These are phyloP conservation scores for Dichetophora obliterata DNA, from an alignment of 2,888 invertebrate species.

Conservation along the genomic window DNA sequence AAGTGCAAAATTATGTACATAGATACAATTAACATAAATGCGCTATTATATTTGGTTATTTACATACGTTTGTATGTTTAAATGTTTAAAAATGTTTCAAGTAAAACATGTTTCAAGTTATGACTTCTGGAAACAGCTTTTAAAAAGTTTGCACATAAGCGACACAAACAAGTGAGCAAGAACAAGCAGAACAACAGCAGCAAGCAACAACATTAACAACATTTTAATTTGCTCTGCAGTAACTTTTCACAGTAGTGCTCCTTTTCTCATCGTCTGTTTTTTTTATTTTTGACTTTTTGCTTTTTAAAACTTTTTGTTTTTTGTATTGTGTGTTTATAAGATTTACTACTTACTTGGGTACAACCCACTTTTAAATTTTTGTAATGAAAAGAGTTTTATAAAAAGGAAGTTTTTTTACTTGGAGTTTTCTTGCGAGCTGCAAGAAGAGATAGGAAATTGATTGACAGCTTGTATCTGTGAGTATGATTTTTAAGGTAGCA, in stretches of 20 bases:
- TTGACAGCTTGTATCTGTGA: neutral
- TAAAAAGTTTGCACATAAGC: constrained; percentile 4
- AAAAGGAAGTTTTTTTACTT: neutral
- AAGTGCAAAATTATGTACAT: no score
- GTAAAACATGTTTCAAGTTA: constrained; percentile 31
- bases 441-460: neutral
- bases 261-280: neutral
- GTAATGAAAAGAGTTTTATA: neutral
- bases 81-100: neutral
- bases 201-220: constrained; percentile 1
- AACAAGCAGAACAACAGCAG: neutral
- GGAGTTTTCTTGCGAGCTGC: no score
- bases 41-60: no score
- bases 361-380: neutral
- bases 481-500: neutral
- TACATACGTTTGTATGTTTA: no score
- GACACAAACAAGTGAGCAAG: constrained; percentile 1
- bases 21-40: no score
- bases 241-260: neutral
- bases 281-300: neutral
- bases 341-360: neutral
- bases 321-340: neutral
- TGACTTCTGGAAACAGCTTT: constrained; percentile 17
- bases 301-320: no score
- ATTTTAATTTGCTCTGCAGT: constrained; percentile 17